Conservation (phyloP, 2,113 vertebrate genomes). For the Pseudonaja textilis region DNA sequence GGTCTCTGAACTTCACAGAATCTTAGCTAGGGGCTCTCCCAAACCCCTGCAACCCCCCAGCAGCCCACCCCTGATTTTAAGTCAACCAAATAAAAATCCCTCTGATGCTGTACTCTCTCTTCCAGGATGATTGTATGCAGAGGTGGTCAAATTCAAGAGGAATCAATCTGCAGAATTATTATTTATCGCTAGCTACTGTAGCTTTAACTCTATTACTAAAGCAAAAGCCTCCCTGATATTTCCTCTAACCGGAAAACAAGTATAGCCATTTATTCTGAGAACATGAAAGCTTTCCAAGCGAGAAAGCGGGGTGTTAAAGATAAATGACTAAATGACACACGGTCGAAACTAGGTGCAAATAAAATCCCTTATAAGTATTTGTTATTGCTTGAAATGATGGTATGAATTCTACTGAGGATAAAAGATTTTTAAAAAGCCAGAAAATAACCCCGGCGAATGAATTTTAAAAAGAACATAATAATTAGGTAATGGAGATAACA, state of each 20-base stretch:
- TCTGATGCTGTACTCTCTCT: neutral
- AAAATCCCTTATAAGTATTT: conserved; percentile 12
- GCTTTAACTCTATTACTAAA: neutral
- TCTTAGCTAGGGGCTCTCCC: too few species aligned
- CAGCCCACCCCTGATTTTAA: too few species aligned
- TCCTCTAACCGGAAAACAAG: conserved; percentile 11
- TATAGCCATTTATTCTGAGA: conserved; percentile 49
- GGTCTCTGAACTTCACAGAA: too few species aligned
- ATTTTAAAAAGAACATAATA: too few species aligned
- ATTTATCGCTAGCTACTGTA: neutral
- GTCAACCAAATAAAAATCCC: neutral
- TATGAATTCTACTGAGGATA: neutral
- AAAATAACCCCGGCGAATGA: neutral
- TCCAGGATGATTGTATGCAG: neutral
- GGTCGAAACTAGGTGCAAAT: conserved; percentile 24
- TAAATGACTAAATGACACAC: conserved; percentile 38
- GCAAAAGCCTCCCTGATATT: conserved; percentile 15
- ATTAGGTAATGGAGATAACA: too few species aligned
- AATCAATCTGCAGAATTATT: neutral
- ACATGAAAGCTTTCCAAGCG: conserved; percentile 52
- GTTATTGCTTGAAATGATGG: conserved; percentile 25
- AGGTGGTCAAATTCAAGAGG: neutral
- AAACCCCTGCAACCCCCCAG: too few species aligned
- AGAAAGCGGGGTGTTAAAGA: conserved; percentile 46
- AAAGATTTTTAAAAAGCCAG: neutral